These are phyloP conservation scores for Eupithecia abbreviata DNA, from an alignment of 2,888 invertebrate species.

Conservation along the genomic window DNA sequence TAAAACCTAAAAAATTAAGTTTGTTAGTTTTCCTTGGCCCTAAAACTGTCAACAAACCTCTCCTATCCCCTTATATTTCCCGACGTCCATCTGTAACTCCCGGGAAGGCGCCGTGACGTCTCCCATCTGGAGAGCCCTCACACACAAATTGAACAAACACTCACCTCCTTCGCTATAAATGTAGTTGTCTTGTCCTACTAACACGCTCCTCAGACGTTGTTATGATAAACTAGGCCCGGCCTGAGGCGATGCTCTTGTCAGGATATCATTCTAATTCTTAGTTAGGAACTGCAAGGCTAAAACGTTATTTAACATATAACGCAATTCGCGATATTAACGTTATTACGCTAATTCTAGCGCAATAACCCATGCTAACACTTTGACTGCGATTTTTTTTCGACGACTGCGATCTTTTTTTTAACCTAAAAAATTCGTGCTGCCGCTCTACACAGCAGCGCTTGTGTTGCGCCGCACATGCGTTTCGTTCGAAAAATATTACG, in stretches of 20 bases:
- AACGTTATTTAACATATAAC: too few species aligned
- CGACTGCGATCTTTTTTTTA: too few species aligned
- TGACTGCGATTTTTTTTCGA: too few species aligned
- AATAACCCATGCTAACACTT: too few species aligned
- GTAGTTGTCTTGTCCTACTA: constrained; percentile 35
- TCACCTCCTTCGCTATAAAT: constrained; percentile 41
- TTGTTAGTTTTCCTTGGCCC: neutral
- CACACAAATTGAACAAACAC: constrained; percentile 69
- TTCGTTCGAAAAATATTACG: too few species aligned
- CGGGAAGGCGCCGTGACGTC: constrained; percentile 66
- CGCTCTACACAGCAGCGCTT: too few species aligned
- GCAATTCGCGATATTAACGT: too few species aligned
- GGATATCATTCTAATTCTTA: too few species aligned
- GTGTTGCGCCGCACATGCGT: too few species aligned
- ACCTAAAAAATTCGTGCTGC: too few species aligned
- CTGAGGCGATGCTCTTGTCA: neutral
- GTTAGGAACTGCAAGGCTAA: too few species aligned
- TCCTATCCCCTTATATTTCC: neutral
- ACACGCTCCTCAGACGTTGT: constrained; percentile 12
- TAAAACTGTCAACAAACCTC: neutral
- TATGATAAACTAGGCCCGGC: constrained; percentile 1
- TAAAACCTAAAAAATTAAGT: neutral
- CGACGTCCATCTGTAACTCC: neutral
- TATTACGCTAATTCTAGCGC: too few species aligned
- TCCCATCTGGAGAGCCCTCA: constrained; percentile 58